Evolutionary conservation across 2,797 vertebrate species (phyloP), one percentile per base, ranked within the genome.

Genomic region (Ctenochaetus hawaiiensis): DNA sequence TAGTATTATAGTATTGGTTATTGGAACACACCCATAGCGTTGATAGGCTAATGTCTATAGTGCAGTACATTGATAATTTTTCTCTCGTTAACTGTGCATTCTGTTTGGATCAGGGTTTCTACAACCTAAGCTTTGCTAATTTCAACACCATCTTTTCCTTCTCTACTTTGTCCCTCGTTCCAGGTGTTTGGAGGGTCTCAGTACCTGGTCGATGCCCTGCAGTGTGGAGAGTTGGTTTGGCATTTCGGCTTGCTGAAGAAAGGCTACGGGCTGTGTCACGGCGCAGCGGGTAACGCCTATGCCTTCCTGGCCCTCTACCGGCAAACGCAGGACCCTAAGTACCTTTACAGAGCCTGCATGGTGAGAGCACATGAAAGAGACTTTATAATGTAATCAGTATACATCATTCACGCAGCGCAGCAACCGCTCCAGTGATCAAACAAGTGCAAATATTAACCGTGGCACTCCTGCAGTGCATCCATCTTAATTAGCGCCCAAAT

Each of bases 311-410:
- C 96, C 0, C 94, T 99, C 2, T 99, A 96, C 91, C 97, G 96
- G 78, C 92, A 96, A 72, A 99, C 97, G 0, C 95, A 94, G 60
- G 96, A 98, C 26, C 81, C 93, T 75, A 97, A 96, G 88, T 96
- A 96, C 82, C 96, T 99, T 48, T 98, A 97, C 89, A 93, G 98
- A 87, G 98, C 98, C 75, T 99, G 98, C 85, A 96, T 97, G 97
- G 98, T 99, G 83, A 92, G 93, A 39, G 20, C 18, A n/a, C 69
- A 37, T 8, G 7, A 39, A 37, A 39, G 23, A 18, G 11, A 18
- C 57, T 34, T 4, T 2, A 0, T 18, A 17, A 11, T 57, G 18
- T 17, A 43, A 22, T 62, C 30, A 1, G 13, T 16, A 1, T 5
- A 1, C 45, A n/a, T 58, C 62, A 16, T 22, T 58, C 30, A 52